These are phyloP conservation scores for Zaprionus lachaisei DNA, from an alignment of 1,140 invertebrate genomes.

Conservation along the genomic window DNA sequence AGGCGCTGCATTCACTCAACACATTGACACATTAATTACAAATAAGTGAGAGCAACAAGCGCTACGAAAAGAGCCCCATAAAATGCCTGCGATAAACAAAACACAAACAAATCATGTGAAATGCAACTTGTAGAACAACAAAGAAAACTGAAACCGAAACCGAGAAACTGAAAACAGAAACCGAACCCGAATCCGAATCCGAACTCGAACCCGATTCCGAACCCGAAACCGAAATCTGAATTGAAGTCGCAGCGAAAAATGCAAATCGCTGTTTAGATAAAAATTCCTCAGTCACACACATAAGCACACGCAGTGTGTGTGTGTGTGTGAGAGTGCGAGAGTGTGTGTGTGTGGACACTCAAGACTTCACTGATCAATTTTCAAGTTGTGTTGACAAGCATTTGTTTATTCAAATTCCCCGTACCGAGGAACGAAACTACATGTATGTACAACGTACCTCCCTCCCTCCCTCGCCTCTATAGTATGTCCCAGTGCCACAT, in stretches of 20 bases:
- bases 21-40: conserved; percentile 45
- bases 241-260: conserved; percentile 49
- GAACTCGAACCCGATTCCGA: conserved; percentile 30
- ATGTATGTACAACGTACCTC: conserved; percentile 1
- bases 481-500: not conserved
- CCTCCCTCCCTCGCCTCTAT: no score
- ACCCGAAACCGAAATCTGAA: conserved; percentile 35
- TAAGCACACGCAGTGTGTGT: conserved; percentile 6
- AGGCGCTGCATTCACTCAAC: conserved; percentile 22
- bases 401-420: conserved; percentile 14
- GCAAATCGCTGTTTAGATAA: conserved; percentile 53
- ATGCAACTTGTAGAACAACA: conserved; percentile 63
- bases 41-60: conserved; percentile 47
- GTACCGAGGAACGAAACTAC: not conserved
- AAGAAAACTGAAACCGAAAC: conserved; percentile 45
- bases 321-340: not conserved
- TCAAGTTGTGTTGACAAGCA: conserved; percentile 7
- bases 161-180: conserved; percentile 34
- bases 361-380: conserved; percentile 4
- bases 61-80: conserved; percentile 48
- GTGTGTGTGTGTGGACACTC: conserved; percentile 5
- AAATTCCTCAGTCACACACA: conserved; percentile 39
- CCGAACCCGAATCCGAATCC: conserved; percentile 23
- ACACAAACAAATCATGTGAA: conserved; percentile 44
- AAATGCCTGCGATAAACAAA: conserved; percentile 55